Evolutionary conservation across 2,888 invertebrate genomes (phyloP), one percentile per base, ranked within the genome.

Genomic region (Nymphalis polychloros): DNA sequence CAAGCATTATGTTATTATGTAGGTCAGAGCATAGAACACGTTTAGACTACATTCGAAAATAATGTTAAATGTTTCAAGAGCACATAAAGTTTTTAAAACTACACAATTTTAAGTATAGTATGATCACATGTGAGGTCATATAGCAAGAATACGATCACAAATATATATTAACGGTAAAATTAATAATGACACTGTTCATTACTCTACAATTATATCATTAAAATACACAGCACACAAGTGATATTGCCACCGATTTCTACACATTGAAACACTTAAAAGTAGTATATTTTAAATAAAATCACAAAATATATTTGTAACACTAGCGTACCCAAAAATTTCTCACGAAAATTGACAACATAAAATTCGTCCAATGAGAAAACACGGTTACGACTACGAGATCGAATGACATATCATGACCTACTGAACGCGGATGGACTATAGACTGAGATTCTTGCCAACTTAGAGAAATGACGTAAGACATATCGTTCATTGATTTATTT

Each of bases 391-490:
- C 65, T 48, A 60, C 63, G 19, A 61, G 57, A 63, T 61, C 20
- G 47, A 49, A 46, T 52, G n/a, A 20, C 17, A 63, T 57, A 61
- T 60, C 20, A 59, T 69, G 73, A 75, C 73, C 78, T 78, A 78
- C 76, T 75, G 16, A 77, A 82, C 71, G 76, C 76, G 63, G 83
- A 72, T 75, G 87, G 49, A 13, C 86, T 80, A 74, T 77, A 78
- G 61, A 62, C 63, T 47, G 70, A 80, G 77, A 85, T 82, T 79
- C 79, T 85, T 87, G 88, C 89, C 89, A 89, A 85, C 81, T 77
- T 72, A 79, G 71, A 75, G 76, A 76, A 41, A 85, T 90, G 90
- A 90, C 89, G 90, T 89, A 83, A 89, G 75, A 57, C 50, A 59
- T 55, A 27, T 59, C 65, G 67, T 72, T 71, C 74, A 77, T 72